Conservation (phyloP, 2,888 invertebrate genomes). For the Monopis laevigella region DNA sequence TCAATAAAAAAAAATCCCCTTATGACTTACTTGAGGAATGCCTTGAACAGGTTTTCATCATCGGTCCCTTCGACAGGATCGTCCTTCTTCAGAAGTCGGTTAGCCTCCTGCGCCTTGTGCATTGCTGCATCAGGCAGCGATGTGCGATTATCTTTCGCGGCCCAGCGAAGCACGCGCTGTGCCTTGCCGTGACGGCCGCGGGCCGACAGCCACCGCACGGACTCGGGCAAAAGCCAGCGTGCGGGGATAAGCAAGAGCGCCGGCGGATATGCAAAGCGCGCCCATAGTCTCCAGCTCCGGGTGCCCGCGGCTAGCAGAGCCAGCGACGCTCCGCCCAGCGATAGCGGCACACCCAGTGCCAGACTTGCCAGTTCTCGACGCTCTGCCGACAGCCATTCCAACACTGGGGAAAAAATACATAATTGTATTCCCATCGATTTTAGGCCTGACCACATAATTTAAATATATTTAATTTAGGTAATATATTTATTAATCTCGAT, state of each 20-base stretch:
- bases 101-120: too few species aligned
- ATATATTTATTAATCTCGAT: too few species aligned
- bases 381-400: slow-evolving; percentile 81
- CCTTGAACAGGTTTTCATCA: too few species aligned
- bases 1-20: too few species aligned
- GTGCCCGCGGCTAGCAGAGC: slow-evolving; percentile 74
- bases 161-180: slow-evolving; percentile 64
- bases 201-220: slow-evolving; percentile 79
- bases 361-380: slow-evolving; percentile 77
- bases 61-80: background rate
- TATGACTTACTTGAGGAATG: too few species aligned
- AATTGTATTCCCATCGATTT: too few species aligned
- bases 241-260: slow-evolving; percentile 73
- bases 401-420: slow-evolving; percentile 53
- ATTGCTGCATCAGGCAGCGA: too few species aligned
- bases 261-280: slow-evolving; percentile 75
- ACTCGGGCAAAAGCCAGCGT: slow-evolving; percentile 77
- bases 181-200: slow-evolving; percentile 69
- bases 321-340: slow-evolving; percentile 73
- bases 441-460: too few species aligned
- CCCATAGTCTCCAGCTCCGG: slow-evolving; percentile 75
- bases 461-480: too few species aligned
- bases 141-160: slow-evolving; percentile 26
- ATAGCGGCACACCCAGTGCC: slow-evolving; percentile 75
- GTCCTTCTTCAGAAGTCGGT: background rate